Evolutionary conservation across 92 coral and sea anemone species (phyloP).

Genomic region (Bergia sp.): DNA sequence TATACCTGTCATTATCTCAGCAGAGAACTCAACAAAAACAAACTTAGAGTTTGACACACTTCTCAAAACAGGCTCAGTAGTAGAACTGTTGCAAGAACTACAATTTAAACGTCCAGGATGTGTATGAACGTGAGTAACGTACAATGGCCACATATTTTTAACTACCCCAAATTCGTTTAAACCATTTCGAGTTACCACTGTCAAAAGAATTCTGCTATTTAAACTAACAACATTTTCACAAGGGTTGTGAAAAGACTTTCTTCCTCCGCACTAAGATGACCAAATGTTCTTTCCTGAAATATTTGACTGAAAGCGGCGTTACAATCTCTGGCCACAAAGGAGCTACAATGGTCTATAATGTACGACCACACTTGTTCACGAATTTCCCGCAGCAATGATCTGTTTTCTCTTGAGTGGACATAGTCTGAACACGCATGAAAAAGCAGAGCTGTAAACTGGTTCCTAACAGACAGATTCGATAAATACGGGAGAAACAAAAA

Average conservation of each 20-base stretch:
- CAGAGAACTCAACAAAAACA: too few species aligned
- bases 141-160: constrained; percentile 54
- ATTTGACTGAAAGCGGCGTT: constrained; percentile 20
- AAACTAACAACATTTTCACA: constrained; percentile 41
- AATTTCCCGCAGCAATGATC: not conserved
- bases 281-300: too few species aligned
- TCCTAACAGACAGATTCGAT: too few species aligned
- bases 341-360: constrained; percentile 23
- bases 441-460: too few species aligned
- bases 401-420: too few species aligned
- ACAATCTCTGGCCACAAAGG: constrained; percentile 2
- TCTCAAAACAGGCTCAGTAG: constrained; percentile 17
- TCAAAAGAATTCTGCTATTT: constrained; percentile 49
- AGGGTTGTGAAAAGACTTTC: constrained; percentile 45
- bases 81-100: not conserved
- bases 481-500: too few species aligned
- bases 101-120: constrained; percentile 49
- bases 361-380: constrained; percentile 44
- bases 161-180: constrained; percentile 50
- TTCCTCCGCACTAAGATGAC: not conserved
- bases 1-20: too few species aligned
- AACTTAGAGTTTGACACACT: too few species aligned
- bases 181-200: constrained; percentile 46
- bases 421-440: too few species aligned
- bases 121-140: constrained; percentile 48